phyloP scores from a whole-genome alignment of 2,113 vertebrate genomes.

The Daubentonia madagascariensis region DNA sequence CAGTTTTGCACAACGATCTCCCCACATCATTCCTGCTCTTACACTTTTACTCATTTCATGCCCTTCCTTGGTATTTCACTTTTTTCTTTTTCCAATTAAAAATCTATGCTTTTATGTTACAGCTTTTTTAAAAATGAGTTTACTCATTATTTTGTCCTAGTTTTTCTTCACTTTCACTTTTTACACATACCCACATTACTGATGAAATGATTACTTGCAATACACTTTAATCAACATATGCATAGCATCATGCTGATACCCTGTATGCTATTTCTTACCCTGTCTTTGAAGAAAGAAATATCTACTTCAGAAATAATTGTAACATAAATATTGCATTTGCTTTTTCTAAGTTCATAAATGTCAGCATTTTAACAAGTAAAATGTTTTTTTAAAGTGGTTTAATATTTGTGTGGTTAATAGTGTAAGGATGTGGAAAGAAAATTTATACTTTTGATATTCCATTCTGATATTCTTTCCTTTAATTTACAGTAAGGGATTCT shows the following conservation, averaged over 20 bases:
- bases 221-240: not conserved
- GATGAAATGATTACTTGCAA: not conserved
- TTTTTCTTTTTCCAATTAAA: not conserved
- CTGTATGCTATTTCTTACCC: not conserved
- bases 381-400: not conserved
- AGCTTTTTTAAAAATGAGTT: not conserved
- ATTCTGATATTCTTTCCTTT: not conserved
- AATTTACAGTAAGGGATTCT: not conserved
- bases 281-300: not conserved
- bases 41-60: not conserved
- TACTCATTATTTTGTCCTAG: not conserved
- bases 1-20: not conserved
- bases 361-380: not conserved
- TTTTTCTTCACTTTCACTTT: not conserved
- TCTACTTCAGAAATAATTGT: not conserved
- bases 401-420: not conserved
- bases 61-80: accelerated
- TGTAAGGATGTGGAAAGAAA: not conserved
- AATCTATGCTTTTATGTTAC: not conserved
- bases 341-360: not conserved
- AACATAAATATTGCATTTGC: not conserved
- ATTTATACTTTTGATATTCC: not conserved
- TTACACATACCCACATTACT: not conserved
- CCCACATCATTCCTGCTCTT: not conserved
- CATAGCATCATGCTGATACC: too few relatives aligned